phyloP scores from a whole-genome alignment of 2,113 vertebrate genomes.

The Crotalus helleri region DNA sequence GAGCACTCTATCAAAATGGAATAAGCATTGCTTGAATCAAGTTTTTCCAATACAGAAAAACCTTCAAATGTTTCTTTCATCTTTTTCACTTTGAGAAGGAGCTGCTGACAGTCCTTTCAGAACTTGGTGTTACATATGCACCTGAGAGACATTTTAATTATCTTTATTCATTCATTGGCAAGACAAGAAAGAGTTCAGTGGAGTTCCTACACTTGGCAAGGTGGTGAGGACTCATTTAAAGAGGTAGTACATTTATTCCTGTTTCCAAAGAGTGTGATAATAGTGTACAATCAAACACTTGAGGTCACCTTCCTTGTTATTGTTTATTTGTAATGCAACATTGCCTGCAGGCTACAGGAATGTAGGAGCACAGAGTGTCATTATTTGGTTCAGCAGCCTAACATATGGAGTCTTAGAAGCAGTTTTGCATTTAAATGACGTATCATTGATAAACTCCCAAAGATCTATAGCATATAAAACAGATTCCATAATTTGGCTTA shows the following conservation, averaged over 20 bases:
- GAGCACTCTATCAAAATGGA: not conserved
- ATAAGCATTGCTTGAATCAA: not conserved
- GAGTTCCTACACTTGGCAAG: not conserved
- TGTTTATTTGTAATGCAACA: not conserved
- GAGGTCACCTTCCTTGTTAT: slow-evolving; percentile 10
- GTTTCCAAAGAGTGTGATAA: not conserved
- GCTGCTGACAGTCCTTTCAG: not conserved
- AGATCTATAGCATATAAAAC: not conserved
- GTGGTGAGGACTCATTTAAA: slow-evolving; percentile 3
- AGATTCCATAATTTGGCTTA: not conserved
- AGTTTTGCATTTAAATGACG: slow-evolving; percentile 13
- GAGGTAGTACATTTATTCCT: not conserved
- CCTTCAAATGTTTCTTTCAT: not conserved
- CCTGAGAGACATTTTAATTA: slow-evolving; percentile 8
- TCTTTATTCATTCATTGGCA: slow-evolving; percentile 1
- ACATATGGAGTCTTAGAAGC: not conserved
- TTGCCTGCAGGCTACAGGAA: not conserved
- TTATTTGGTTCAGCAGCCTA: slow-evolving; percentile 13
- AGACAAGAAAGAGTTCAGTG: slow-evolving; percentile 12
- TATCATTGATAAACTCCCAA: not conserved
- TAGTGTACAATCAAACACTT: not conserved
- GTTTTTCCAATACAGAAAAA: slow-evolving; percentile 7
- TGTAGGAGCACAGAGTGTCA: not conserved
- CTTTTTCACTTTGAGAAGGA: slow-evolving; percentile 20
- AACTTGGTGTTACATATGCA: slow-evolving; percentile 7